These are phyloP conservation scores for Drosophila glabriapex DNA, from an alignment of 2,888 invertebrate genomes.

Conservation along the genomic window DNA sequence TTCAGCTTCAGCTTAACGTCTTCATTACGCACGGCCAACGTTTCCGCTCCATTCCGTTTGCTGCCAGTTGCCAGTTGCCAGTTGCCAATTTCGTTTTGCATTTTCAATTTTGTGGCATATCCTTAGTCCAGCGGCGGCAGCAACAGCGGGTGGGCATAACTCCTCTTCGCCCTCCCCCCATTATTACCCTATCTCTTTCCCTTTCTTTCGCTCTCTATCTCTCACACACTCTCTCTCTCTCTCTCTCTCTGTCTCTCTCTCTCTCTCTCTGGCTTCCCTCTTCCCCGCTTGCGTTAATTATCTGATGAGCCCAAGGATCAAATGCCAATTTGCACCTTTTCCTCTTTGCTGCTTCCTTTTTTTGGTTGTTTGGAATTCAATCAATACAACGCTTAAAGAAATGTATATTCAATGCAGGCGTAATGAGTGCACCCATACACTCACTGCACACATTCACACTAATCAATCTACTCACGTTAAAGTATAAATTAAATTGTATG, in stretches of 20 bases:
- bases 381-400: constrained; percentile 28
- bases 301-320: constrained; percentile 63
- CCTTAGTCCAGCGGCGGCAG: constrained; percentile 48
- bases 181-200: neutral
- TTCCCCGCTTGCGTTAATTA: constrained; percentile 56
- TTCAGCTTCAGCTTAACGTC: constrained; percentile 70
- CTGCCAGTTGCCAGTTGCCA: constrained; percentile 33
- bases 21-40: constrained; percentile 77
- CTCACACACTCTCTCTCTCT: no score
- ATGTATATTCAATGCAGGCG: neutral
- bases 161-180: neutral
- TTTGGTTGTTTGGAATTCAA: constrained; percentile 17
- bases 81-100: constrained; percentile 79
- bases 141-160: constrained; percentile 65
- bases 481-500: neutral
- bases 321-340: constrained; percentile 52
- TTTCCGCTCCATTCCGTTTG: constrained; percentile 45
- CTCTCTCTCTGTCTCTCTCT: neutral
- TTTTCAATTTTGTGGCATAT: constrained; percentile 80
- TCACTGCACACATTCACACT: neutral
- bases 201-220: no score
- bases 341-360: neutral
- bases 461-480: neutral
- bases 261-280: no score
- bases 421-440: neutral